phyloP scores from a whole-genome alignment of 1,140 invertebrate genomes.

The Drosophila sp. region DNA sequence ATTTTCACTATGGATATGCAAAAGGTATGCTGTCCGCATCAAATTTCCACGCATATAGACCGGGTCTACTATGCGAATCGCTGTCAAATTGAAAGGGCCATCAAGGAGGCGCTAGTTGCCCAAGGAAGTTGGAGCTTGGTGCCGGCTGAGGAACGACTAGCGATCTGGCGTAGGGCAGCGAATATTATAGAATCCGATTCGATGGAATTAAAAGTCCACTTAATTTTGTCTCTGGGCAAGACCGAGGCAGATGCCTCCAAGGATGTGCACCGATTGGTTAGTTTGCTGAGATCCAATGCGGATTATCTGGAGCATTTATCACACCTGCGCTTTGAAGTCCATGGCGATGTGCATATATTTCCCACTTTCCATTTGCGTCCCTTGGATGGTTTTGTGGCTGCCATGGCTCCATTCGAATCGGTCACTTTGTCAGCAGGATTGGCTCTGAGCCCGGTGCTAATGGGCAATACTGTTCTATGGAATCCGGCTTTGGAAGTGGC shows the following conservation, averaged over 20 bases:
- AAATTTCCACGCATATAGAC: constrained; percentile 92
- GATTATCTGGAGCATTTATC: constrained; percentile 90
- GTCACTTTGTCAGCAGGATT: constrained; percentile 98
- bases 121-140: constrained; percentile 93
- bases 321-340: constrained; percentile 85
- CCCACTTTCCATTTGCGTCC: constrained; percentile 88
- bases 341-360: constrained; percentile 84
- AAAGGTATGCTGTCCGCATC: constrained; percentile 86
- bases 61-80: constrained; percentile 95
- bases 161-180: constrained; percentile 93
- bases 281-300: constrained; percentile 96
- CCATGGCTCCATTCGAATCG: constrained; percentile 98
- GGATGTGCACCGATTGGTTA: constrained; percentile 96
- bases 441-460: constrained; percentile 96
- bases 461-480: constrained; percentile 98
- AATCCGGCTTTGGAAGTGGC: constrained; percentile 98
- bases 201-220: constrained; percentile 93
- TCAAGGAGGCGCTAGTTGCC: constrained; percentile 89
- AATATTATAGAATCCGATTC: constrained; percentile 95
- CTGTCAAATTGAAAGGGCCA: constrained; percentile 92
- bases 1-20: constrained; percentile 42
- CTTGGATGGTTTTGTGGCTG: constrained; percentile 98
- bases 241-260: constrained; percentile 97
- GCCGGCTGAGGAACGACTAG: constrained; percentile 89
- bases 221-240: constrained; percentile 98